A percentile compares a stretch with the other conserved stretches of the same genome.
These are phyloP conservation scores for Macroteleia sp. DNA, from an alignment of 2,888 invertebrate genomes.

Conservation along the genomic window DNA sequence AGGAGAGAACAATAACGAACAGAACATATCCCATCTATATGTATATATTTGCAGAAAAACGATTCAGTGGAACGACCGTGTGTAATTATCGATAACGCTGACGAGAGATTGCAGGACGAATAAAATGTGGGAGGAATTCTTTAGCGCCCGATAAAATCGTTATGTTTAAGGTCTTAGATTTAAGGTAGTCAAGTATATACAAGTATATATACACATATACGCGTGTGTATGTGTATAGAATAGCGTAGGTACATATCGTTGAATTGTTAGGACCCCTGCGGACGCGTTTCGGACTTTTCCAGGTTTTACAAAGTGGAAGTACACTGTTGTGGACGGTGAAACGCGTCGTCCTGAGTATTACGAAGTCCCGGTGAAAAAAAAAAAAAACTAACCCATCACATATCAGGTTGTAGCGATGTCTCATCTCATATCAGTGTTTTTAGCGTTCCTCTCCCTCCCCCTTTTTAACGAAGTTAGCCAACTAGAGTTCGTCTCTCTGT, in stretches of 20 bases:
- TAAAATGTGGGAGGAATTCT: slow-evolving; percentile 25
- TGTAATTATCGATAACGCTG: slow-evolving; percentile 68
- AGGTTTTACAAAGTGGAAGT: too few relatives aligned
- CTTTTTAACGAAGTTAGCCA: slow-evolving; percentile 27
- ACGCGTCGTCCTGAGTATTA: slow-evolving; percentile 77
- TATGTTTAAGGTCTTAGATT: slow-evolving; percentile 73
- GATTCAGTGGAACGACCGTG: slow-evolving; percentile 56
- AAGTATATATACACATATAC: slow-evolving; percentile 14
- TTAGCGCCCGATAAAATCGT: slow-evolving; percentile 50
- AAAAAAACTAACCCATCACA: slow-evolving; percentile 74
- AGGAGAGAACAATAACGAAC: slow-evolving; percentile 47
- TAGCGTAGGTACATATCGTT: slow-evolving; percentile 78
- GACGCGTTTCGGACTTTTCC: too few relatives aligned
- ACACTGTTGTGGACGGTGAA: too few relatives aligned
- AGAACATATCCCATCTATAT: slow-evolving; percentile 82
- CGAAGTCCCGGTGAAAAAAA: slow-evolving; percentile 60
- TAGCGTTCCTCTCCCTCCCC: slow-evolving; percentile 63
- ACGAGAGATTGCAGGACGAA: slow-evolving; percentile 56
- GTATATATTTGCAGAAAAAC: slow-evolving; percentile 81
- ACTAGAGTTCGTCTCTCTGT: slow-evolving; percentile 41
- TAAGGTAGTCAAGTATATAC: slow-evolving; percentile 39
- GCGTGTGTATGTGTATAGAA: slow-evolving; percentile 10
- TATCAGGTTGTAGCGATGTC: slow-evolving; percentile 81
- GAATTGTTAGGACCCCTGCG: slow-evolving; percentile 78
- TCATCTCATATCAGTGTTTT: slow-evolving; percentile 82